Evolutionary conservation across 2,888 invertebrate genomes (phyloP), one percentile per base, ranked within the genome.

Genomic region (Tipula vernalis): DNA sequence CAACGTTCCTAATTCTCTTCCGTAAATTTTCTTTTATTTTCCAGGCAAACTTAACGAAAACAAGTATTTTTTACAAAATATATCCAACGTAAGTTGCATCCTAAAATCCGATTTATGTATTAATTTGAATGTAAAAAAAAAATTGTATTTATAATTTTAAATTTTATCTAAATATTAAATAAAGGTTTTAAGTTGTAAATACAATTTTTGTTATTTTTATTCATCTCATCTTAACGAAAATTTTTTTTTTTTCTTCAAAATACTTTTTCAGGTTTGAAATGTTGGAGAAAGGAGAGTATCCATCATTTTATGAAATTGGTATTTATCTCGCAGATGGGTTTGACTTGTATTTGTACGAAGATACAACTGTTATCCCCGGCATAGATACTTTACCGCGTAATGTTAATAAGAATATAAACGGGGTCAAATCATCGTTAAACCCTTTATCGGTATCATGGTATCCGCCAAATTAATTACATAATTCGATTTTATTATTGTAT

Each of bases 211-310:
- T 39, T 39, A 51, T 3, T 84, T 84, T 84, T 84, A 15, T 36
- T n/a, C 28, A 36, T 28, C 44, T 42, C 15, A 13, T 83, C 42
- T 42, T 41, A 41, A 15, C 18, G 18, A 85, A 39, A 39, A 39
- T 8, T 42, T 41, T 41, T 18, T 85, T 84, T 28, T 18, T 41
- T 42, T 41, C 28, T 28, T 28, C 28, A 28, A 28, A 15, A 6
- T 41, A 15, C 51, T 15, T 83, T 87, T 88, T 18, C 87, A 88
- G 88, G 87, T 90, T 90, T 88, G 88, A 89, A 83, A 90, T 89
- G 89, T 88, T 90, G 87, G 90, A 90, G 88, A 87, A 86, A 6
- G 90, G 90, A 0, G 89, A 89, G 87, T 90, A 90, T 89, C 90
- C 90, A 18, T 88, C 89, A 36, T 89, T 89, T 87, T 71, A 47